A percentile compares a stretch with the other conserved stretches of the same genome.
Conservation (phyloP, 2,113 vertebrate genomes). For the western clawed frog (Xenopus tropicalis) region UCB_Xtro_10.0 CM004447.2:108620501-108621000, state of each 20-base stretch:
- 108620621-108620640: neutral
- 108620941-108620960: no score
- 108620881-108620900: neutral
- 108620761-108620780: neutral
- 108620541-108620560: neutral
- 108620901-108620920: neutral
- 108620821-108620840: neutral
- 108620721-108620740: conserved; percentile 1
- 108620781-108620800: neutral
- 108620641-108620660: conserved; percentile 14
- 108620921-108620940: neutral
- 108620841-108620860: neutral
- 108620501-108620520: neutral
- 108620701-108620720: conserved; percentile 3
- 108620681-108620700: conserved; percentile 4
- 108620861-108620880: neutral
- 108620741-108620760: neutral
- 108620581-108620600: conserved; percentile 22
- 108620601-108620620: neutral
- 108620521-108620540: neutral
- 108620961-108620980: no score
- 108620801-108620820: neutral
- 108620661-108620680: conserved; percentile 13
- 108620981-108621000: no score
- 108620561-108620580: conserved; percentile 9